These are phyloP conservation scores for Mastomys coucha DNA, from an alignment of 2,113 vertebrate species.

Conservation along the genomic window DNA sequence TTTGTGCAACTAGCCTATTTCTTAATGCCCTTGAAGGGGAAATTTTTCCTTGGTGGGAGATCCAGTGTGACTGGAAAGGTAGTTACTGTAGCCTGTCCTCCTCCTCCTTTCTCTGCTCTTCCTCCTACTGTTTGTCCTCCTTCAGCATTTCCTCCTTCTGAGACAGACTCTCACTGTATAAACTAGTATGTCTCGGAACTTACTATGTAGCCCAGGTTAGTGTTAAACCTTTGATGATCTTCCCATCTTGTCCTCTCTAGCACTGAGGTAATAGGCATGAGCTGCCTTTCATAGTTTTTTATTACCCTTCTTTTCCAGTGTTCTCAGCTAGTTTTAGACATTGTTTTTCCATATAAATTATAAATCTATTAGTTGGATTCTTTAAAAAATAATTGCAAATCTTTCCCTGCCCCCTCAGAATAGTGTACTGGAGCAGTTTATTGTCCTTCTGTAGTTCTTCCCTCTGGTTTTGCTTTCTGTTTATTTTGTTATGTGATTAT, in stretches of 20 bases:
- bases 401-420: no score
- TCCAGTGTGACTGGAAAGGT: fast-evolving
- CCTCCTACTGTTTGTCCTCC: fast-evolving
- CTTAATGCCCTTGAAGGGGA: background rate
- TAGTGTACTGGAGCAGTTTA: no score
- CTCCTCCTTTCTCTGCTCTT: no score
- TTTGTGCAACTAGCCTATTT: background rate
- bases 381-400: background rate
- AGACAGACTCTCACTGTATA: background rate
- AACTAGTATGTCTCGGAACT: background rate
- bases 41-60: background rate
- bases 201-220: background rate
- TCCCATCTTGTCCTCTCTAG: background rate
- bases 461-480: background rate
- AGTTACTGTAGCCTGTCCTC: no score
- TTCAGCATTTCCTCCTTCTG: no score
- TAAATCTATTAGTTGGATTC: background rate
- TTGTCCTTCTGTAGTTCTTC: background rate
- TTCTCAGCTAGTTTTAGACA: background rate
- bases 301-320: background rate
- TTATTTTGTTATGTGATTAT: background rate
- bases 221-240: no score
- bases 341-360: background rate
- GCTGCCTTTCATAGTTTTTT: background rate
- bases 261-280: background rate